These are phyloP conservation scores for Diadophis punctatus DNA, from an alignment of 2,113 vertebrate species.

Conservation along the genomic window DNA sequence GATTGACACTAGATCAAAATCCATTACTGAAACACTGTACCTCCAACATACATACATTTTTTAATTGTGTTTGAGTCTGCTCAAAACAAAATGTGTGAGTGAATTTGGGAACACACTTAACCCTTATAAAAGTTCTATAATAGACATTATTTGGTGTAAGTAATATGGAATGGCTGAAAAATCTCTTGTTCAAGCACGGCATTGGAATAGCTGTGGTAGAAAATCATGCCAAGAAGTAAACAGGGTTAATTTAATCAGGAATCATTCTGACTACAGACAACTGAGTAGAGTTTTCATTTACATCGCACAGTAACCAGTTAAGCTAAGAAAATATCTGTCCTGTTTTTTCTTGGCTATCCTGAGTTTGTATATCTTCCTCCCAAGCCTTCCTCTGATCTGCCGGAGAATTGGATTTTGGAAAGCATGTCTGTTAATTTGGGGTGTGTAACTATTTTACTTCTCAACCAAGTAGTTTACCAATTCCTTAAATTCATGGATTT, in stretches of 20 bases:
- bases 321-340: not conserved
- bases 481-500: not conserved
- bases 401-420: not conserved
- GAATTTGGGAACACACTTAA: not conserved
- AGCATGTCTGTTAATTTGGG: not conserved
- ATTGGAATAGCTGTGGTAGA: not conserved
- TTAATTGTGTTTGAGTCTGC: not conserved
- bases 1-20: not conserved
- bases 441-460: not conserved
- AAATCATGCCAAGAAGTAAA: not conserved
- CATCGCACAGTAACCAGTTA: not conserved
- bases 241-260: not conserved
- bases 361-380: not conserved
- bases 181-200: not conserved
- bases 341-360: not conserved
- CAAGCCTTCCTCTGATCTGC: not conserved
- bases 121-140: not conserved
- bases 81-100: not conserved
- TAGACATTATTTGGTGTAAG: not conserved
- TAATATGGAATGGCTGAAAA: not conserved
- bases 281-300: not conserved
- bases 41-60: not conserved
- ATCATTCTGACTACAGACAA: not conserved
- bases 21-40: not conserved
- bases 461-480: not conserved